Conservation (phyloP, 2,888 invertebrate species). For the Heliconius sara region DNA sequence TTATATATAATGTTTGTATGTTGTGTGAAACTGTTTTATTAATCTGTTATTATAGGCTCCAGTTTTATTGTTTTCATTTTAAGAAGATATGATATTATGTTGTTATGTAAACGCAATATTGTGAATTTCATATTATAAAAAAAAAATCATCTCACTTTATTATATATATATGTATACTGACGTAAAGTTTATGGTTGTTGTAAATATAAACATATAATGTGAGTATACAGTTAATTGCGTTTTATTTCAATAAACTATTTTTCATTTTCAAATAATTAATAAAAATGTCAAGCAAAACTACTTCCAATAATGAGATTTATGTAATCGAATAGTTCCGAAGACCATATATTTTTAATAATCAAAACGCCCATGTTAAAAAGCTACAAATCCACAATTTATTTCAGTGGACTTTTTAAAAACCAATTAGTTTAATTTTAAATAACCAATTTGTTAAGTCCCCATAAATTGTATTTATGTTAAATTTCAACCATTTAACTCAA, state of each 20-base stretch:
- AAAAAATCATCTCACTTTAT: not conserved
- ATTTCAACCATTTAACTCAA: too few relatives aligned
- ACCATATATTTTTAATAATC: too few relatives aligned
- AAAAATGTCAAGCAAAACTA: not conserved
- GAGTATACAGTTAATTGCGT: slow-evolving; percentile 11
- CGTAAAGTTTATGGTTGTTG: slow-evolving; percentile 8
- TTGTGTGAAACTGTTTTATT: not conserved
- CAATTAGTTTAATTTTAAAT: too few relatives aligned
- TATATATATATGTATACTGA: slow-evolving; percentile 11
- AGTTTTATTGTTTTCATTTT: slow-evolving; percentile 5
- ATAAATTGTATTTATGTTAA: too few relatives aligned
- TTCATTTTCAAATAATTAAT: not conserved
- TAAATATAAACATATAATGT: slow-evolving; percentile 18
- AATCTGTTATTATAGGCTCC: not conserved
- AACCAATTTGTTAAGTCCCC: too few relatives aligned
- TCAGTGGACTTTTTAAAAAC: too few relatives aligned
- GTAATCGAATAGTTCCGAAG: too few relatives aligned
- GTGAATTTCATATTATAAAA: not conserved
- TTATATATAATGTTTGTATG: not conserved
- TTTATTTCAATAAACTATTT: not conserved
- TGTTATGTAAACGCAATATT: not conserved
- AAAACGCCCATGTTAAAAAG: too few relatives aligned
- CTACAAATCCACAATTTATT: too few relatives aligned
- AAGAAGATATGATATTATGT: slow-evolving; percentile 12
- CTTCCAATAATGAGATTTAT: not conserved